Percentiles rank a stretch among this genome's conserved stretches.
These are phyloP conservation scores for Pristis pectinata DNA, from an alignment of 2,797 vertebrate species.

Conservation along the genomic window DNA sequence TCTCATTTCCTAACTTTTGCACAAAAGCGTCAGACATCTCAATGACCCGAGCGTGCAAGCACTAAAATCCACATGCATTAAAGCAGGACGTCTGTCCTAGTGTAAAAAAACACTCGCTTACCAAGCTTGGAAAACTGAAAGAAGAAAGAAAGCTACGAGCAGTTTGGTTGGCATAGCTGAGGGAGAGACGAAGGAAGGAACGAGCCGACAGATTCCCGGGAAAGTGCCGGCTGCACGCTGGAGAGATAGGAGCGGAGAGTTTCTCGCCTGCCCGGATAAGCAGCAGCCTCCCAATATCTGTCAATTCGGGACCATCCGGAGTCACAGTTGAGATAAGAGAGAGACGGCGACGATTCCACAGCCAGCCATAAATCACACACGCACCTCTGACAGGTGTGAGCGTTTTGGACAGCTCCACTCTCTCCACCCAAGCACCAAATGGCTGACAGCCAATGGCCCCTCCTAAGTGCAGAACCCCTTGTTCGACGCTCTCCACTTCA, in stretches of 20 bases:
- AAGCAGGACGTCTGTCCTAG: too few species aligned
- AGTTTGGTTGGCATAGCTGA: constrained; percentile 71
- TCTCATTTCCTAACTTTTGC: constrained; percentile 1
- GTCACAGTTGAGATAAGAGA: background rate
- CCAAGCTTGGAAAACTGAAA: constrained; percentile 74
- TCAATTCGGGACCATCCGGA: constrained; percentile 39
- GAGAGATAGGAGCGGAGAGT: background rate
- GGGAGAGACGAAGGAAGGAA: constrained; percentile 47
- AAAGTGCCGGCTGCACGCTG: constrained; percentile 42
- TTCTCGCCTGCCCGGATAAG: constrained; percentile 33
- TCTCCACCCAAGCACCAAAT: background rate
- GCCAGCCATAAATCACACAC: constrained; percentile 48
- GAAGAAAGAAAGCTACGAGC: constrained; percentile 63
- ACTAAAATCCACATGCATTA: background rate
- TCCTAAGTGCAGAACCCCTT: background rate
- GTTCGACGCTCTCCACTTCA: background rate
- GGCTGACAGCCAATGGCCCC: background rate
- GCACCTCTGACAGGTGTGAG: constrained; percentile 35
- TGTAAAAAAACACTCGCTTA: constrained; percentile 59
- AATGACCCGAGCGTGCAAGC: background rate
- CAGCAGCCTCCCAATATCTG: constrained; percentile 36
- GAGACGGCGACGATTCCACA: constrained; percentile 49
- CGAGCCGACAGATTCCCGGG: constrained; percentile 41
- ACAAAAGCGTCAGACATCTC: too few species aligned
- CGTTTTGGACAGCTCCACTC: background rate